phyloP scores from a whole-genome alignment of 53 echinoderm and acorn worm genomes.

The Mesocentrotus franciscanus region DNA sequence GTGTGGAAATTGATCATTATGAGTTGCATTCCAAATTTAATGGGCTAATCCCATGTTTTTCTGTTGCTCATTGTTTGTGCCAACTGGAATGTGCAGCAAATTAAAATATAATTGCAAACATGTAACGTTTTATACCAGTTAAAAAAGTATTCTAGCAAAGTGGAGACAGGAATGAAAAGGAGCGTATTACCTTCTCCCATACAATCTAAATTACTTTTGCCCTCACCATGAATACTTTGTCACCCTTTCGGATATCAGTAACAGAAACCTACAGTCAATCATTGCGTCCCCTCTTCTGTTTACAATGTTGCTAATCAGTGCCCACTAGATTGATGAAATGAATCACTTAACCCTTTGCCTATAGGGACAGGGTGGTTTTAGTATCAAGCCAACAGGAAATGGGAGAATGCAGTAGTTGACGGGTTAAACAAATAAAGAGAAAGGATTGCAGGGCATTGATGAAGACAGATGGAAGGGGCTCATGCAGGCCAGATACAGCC shows the following conservation, averaged over 20 bases:
- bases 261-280: neutral
- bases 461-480: neutral
- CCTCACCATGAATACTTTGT: neutral
- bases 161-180: neutral
- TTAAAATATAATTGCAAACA: too few species aligned
- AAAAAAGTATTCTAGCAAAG: neutral
- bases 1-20: too few species aligned
- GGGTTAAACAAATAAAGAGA: neutral
- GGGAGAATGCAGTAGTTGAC: too few species aligned
- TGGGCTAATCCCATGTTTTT: too few species aligned
- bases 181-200: neutral
- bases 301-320: neutral
- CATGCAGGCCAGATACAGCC: neutral
- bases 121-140: too few species aligned
- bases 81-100: too few species aligned
- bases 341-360: too few species aligned
- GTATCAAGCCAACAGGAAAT: too few species aligned
- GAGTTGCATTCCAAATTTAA: too few species aligned
- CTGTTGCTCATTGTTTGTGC: too few species aligned
- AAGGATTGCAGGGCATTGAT: neutral
- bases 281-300: neutral
- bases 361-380: too few species aligned
- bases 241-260: neutral
- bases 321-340: neutral
- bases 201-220: neutral